Evolutionary conservation across 2,113 vertebrate genomes (phyloP).

Genomic region (Tinamus guttatus): DNA sequence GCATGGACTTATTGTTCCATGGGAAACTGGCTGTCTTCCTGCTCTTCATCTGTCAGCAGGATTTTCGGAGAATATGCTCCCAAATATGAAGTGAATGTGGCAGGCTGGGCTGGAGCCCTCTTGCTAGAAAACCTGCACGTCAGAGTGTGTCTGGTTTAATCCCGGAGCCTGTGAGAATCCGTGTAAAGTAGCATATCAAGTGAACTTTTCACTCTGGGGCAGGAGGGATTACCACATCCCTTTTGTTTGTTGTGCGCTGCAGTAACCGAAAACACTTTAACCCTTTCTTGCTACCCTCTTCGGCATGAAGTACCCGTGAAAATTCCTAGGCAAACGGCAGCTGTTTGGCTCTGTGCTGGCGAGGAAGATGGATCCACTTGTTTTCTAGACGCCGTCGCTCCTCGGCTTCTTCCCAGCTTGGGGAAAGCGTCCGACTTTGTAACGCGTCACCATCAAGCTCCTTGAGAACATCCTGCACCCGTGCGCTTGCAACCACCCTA

Average conservation of each 20-base stretch:
- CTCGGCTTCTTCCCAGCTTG: not conserved
- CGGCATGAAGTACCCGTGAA: slow-evolving; percentile 55
- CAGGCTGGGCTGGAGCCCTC: slow-evolving; percentile 59
- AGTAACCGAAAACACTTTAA: slow-evolving; percentile 60
- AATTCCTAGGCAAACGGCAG: slow-evolving; percentile 67
- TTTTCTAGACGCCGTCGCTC: not conserved
- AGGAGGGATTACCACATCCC: slow-evolving; percentile 67
- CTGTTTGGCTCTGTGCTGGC: not conserved
- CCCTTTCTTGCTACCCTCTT: slow-evolving; percentile 53
- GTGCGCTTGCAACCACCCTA: not conserved
- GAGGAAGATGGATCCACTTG: not conserved
- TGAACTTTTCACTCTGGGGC: slow-evolving; percentile 74
- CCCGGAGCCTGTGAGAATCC: slow-evolving; percentile 66
- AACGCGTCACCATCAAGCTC: rapidly evolving
- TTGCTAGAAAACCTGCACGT: slow-evolving; percentile 65
- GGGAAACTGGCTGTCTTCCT: slow-evolving; percentile 78
- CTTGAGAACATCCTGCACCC: not conserved
- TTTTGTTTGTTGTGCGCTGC: slow-evolving; percentile 57
- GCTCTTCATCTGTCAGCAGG: slow-evolving; percentile 81
- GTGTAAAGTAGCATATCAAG: slow-evolving; percentile 61
- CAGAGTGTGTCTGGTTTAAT: slow-evolving; percentile 69
- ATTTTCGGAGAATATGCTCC: slow-evolving; percentile 75
- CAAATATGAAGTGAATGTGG: slow-evolving; percentile 79
- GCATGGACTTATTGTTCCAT: slow-evolving; percentile 76
- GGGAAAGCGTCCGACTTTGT: not conserved